A percentile compares a stretch with the other conserved stretches of the same genome.
phyloP scores from a whole-genome alignment of 2,888 invertebrate species.

The Lamproptera curius region DNA sequence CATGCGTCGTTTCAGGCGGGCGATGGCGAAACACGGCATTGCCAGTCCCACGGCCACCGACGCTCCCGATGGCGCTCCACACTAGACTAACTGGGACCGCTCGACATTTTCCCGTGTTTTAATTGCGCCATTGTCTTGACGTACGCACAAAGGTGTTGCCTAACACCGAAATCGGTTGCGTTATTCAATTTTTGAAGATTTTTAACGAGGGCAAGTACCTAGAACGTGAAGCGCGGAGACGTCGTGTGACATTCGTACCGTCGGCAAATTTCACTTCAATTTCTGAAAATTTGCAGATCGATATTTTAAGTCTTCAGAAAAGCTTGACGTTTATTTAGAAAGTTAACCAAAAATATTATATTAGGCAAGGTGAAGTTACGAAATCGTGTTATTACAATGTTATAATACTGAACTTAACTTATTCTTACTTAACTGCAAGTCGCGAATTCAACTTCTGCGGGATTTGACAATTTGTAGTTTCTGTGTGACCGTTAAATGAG shows the following conservation, averaged over 20 bases:
- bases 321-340: not conserved
- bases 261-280: not conserved
- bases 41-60: slow-evolving; percentile 32
- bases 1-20: slow-evolving; percentile 60
- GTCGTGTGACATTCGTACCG: not conserved
- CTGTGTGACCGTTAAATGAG: too few species aligned
- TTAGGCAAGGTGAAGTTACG: not conserved
- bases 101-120: slow-evolving; percentile 46
- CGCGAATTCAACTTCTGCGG: too few species aligned
- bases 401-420: not conserved
- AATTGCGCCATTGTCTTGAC: slow-evolving; percentile 62
- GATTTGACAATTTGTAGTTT: too few species aligned
- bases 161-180: slow-evolving; percentile 47
- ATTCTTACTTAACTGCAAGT: not conserved
- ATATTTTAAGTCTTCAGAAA: not conserved
- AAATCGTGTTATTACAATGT: not conserved
- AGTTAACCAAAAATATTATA: not conserved
- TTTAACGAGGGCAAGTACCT: slow-evolving; percentile 17
- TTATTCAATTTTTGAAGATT: slow-evolving; percentile 38
- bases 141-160: slow-evolving; percentile 44
- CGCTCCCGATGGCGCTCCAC: slow-evolving; percentile 50
- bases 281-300: not conserved
- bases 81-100: slow-evolving; percentile 63
- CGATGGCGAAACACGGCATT: slow-evolving; percentile 66
- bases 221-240: slow-evolving; percentile 7